Conservation (phyloP, 2,888 invertebrate genomes). For the Gonocerus acuteangulatus region DNA sequence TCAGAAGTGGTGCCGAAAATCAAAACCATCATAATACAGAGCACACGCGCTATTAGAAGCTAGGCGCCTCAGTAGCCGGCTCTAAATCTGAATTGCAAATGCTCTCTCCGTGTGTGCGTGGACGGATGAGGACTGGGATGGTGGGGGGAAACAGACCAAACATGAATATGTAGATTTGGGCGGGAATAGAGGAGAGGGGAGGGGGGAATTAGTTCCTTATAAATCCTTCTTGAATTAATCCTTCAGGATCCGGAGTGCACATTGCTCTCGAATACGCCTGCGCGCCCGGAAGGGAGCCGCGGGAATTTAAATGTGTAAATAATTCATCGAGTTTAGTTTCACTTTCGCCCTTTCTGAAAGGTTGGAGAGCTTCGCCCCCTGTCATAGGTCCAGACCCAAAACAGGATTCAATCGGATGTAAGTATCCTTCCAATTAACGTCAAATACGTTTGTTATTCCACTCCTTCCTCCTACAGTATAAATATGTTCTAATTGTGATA, state of each 20-base stretch:
- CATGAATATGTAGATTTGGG: conserved; percentile 14
- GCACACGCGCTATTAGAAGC: too few relatives aligned
- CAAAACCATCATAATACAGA: too few relatives aligned
- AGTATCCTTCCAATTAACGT: too few relatives aligned
- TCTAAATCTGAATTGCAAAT: conserved; percentile 10
- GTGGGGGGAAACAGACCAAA: conserved; percentile 13
- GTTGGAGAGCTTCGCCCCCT: too few relatives aligned
- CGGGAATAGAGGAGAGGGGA: neutral
- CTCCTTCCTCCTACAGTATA: too few relatives aligned
- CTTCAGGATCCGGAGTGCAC: neutral
- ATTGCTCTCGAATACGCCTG: too few relatives aligned
- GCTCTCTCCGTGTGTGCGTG: neutral
- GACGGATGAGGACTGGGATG: neutral
- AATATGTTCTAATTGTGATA: too few relatives aligned
- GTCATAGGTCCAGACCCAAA: too few relatives aligned
- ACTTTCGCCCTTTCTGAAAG: neutral
- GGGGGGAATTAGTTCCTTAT: conserved; percentile 18
- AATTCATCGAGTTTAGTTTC: neutral
- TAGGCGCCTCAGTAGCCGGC: conserved; percentile 10
- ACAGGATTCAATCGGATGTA: too few relatives aligned
- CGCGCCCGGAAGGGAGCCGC: too few relatives aligned
- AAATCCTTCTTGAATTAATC: conserved; percentile 20
- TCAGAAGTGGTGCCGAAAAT: too few relatives aligned
- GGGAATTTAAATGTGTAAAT: conserved; percentile 14
- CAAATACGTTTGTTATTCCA: too few relatives aligned